Evolutionary conservation across 1,140 invertebrate genomes (phyloP), one percentile per base, ranked within the genome.

Genomic region (Probaryconus sp.): DNA sequence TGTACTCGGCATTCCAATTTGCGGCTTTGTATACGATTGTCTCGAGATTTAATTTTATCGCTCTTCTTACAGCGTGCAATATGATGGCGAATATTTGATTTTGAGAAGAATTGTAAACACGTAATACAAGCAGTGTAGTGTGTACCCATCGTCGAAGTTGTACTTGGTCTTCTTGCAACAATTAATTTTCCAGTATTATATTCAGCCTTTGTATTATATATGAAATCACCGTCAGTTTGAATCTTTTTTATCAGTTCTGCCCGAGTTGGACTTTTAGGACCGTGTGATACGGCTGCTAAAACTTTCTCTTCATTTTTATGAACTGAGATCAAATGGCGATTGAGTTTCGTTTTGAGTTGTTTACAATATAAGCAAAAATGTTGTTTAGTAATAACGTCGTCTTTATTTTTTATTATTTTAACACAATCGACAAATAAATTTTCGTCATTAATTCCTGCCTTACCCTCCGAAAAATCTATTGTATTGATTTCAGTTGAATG

Each of bases 331-430:
- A 76, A 24, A 50, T 79, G 77, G n/a, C 69, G 37, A 33, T 37
- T 42, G n/a, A 78, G 30, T 47, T 76, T 72, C 0, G 17, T n/a
- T 35, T 40, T 9, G 2, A 76, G 43, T 55, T 64, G 65, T n/a
- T 70, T 35, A 42, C 72, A 76, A 56, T 55, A 78, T 0, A 65
- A 16, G 21, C 77, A 78, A 38, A 60, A 72, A 43, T 75, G 7
- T 55, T 70, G 61, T 63, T 78, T 78, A 3, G 28, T 40, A 10
- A 21, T 2, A 5, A 40, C 9, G 21, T 40, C 38, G n/a, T 40
- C 13, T 1, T 40, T 14, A 3, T 6, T 5, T 38, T 40, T 40
- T 21, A 40, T 14, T 5, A 7, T 20, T 21, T 20, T 18, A 4
- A 40, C 18, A 10, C 38, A 40, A 20, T 40, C 38, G 3, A 40